These are phyloP conservation scores for Drosophila anomalata DNA, from an alignment of 2,888 invertebrate genomes.

Conservation along the genomic window DNA sequence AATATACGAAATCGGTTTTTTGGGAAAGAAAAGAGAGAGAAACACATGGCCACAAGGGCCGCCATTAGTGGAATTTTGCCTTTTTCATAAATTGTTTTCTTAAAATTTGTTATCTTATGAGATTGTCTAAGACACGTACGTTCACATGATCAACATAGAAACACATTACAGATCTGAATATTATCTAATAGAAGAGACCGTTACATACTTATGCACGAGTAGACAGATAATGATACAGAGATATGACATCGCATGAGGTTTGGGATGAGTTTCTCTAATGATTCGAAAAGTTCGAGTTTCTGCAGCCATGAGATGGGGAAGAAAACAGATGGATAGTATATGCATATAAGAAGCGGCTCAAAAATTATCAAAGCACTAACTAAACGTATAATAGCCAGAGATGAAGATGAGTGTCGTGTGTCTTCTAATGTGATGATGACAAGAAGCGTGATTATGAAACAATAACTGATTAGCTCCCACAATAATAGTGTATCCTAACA, in stretches of 20 bases:
- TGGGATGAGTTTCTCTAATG: slow-evolving; percentile 35
- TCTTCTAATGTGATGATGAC: slow-evolving; percentile 1
- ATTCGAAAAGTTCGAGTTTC: slow-evolving; percentile 26
- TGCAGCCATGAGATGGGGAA: slow-evolving; percentile 22
- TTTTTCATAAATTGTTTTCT: slow-evolving; percentile 21
- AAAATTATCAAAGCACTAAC: slow-evolving; percentile 37
- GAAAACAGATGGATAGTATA: slow-evolving; percentile 23
- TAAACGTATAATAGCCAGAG: slow-evolving; percentile 29
- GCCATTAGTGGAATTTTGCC: slow-evolving; percentile 73
- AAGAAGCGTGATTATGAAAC: slow-evolving; percentile 15
- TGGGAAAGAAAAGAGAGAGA: slow-evolving; percentile 64
- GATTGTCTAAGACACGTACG: slow-evolving; percentile 58
- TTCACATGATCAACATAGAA: slow-evolving; percentile 52
- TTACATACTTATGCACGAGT: slow-evolving; percentile 50
- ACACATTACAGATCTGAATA: slow-evolving; percentile 34
- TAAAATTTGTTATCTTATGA: slow-evolving; percentile 15
- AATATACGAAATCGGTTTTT: slow-evolving; percentile 33
- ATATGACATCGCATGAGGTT: slow-evolving; percentile 51
- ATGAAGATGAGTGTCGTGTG: slow-evolving; percentile 8
- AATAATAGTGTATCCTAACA: slow-evolving; percentile 18
- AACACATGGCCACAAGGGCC: slow-evolving; percentile 55
- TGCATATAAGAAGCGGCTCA: slow-evolving; percentile 37
- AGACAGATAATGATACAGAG: slow-evolving; percentile 47
- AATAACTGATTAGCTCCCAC: slow-evolving; percentile 25
- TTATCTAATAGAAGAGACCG: slow-evolving; percentile 32